Evolutionary conservation across 1,140 invertebrate genomes (phyloP).

Genomic region (Ylistrum balloti): DNA sequence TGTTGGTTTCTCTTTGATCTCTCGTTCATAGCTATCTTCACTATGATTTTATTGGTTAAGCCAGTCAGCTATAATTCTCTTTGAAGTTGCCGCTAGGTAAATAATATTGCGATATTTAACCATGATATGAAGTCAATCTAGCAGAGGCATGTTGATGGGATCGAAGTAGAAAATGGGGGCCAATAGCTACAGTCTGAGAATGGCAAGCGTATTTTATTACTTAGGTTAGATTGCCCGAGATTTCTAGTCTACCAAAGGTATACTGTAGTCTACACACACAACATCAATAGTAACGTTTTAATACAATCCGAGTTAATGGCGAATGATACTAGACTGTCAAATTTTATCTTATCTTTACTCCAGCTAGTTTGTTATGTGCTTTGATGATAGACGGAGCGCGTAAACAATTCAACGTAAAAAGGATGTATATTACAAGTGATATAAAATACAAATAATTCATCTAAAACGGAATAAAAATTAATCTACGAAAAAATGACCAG

Average conservation of each 20-base stretch:
- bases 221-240: background rate
- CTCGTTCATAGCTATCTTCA: slow-evolving; percentile 24
- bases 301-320: background rate
- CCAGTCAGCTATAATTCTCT: slow-evolving; percentile 33
- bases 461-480: background rate
- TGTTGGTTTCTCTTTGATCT: slow-evolving; percentile 11
- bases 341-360: slow-evolving; percentile 12
- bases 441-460: background rate
- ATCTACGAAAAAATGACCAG: background rate
- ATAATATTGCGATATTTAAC: slow-evolving; percentile 40
- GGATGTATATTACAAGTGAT: background rate
- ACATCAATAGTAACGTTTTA: slow-evolving; percentile 20
- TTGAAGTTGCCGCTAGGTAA: slow-evolving; percentile 37
- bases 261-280: background rate
- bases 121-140: slow-evolving; percentile 21
- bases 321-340: slow-evolving; percentile 27
- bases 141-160: slow-evolving; percentile 7
- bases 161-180: slow-evolving; percentile 2
- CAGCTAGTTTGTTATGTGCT: background rate
- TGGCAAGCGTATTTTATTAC: slow-evolving; percentile 30
- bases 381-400: background rate
- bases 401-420: background rate
- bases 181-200: slow-evolving; percentile 32
- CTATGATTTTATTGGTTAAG: slow-evolving; percentile 35
- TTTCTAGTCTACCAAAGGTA: slow-evolving; percentile 25